A percentile compares a stretch with the other conserved stretches of the same genome.
phyloP scores from a whole-genome alignment of 2,888 invertebrate species.

The Crepidodera aurea region DNA sequence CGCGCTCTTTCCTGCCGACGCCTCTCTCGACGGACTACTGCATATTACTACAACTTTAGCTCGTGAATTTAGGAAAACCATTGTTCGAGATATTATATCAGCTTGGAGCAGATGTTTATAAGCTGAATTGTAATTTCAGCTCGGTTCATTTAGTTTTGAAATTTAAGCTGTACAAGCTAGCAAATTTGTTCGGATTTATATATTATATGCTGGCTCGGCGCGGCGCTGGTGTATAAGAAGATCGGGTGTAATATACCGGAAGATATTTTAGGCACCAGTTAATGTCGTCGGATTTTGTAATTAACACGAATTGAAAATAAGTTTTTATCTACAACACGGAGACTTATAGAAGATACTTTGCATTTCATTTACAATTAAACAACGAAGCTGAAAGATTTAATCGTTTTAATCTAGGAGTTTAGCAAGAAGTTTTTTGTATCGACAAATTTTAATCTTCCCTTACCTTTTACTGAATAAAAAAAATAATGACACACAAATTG shows the following conservation, averaged over 20 bases:
- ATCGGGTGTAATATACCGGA: slow-evolving; percentile 22
- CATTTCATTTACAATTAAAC: no score
- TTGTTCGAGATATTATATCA: slow-evolving; percentile 39
- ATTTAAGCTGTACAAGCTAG: slow-evolving; percentile 30
- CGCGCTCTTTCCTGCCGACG: slow-evolving; percentile 22
- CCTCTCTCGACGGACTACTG: slow-evolving; percentile 14
- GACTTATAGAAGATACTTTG: no score
- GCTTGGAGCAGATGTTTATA: slow-evolving; percentile 35
- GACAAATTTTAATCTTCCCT: no score
- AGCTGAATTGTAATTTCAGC: slow-evolving; percentile 35
- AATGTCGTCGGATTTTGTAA: slow-evolving; percentile 2
- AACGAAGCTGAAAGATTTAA: no score
- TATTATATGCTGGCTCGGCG: slow-evolving; percentile 13
- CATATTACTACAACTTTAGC: slow-evolving; percentile 35
- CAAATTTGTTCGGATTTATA: slow-evolving; percentile 30
- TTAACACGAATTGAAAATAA: background rate
- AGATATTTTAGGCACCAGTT: slow-evolving; percentile 9
- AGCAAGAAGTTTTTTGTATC: no score
- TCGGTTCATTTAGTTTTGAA: slow-evolving; percentile 31
- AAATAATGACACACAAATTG: no score
- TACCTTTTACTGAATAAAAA: no score
- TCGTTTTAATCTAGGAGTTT: no score
- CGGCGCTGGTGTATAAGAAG: slow-evolving; percentile 2
- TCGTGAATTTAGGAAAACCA: slow-evolving; percentile 35
- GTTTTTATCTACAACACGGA: background rate